Evolutionary conservation across 2,888 invertebrate species (phyloP).

Genomic region (Lasioglossum zephyrum): DNA sequence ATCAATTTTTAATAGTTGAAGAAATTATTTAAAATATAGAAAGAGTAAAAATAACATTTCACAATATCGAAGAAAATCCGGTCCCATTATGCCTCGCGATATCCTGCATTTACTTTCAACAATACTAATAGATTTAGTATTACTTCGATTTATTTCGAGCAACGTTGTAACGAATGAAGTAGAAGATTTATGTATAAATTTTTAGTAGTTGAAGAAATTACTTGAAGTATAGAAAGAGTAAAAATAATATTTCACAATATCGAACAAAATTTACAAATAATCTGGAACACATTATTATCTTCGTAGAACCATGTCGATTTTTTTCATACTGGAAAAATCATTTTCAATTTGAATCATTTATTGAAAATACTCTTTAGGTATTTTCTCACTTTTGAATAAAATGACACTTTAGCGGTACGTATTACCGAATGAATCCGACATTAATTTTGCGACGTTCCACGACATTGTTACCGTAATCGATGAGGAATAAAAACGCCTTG

Average conservation of each 20-base stretch:
- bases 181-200: background rate
- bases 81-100: constrained; percentile 1
- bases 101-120: background rate
- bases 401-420: too few species aligned
- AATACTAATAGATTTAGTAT: background rate
- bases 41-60: too few species aligned
- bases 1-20: too few species aligned
- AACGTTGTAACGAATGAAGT: background rate
- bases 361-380: too few species aligned
- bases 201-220: background rate
- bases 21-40: too few species aligned
- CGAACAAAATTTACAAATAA: background rate
- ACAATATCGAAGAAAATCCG: too few species aligned
- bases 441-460: background rate
- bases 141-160: background rate
- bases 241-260: background rate
- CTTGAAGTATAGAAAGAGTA: background rate
- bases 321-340: background rate
- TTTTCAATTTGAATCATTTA: too few species aligned
- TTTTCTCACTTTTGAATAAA: too few species aligned
- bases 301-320: background rate
- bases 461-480: background rate
- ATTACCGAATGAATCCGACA: background rate
- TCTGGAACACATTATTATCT: background rate
- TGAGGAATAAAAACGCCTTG: background rate